phyloP scores from a whole-genome alignment of 2,797 vertebrate genomes.

The Arnoldichthys spilopterus region DNA sequence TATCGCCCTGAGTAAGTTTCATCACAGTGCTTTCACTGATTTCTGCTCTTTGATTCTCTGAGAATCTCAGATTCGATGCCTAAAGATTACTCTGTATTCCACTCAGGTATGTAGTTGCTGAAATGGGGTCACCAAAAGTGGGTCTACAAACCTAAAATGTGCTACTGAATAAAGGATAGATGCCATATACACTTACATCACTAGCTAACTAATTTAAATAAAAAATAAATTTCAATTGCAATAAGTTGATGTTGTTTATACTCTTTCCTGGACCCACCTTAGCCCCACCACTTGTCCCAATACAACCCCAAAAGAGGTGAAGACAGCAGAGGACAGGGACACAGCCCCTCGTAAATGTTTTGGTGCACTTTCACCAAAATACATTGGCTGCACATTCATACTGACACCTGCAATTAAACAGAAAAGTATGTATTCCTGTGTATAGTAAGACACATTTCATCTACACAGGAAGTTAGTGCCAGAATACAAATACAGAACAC shows the following conservation, averaged over 20 bases:
- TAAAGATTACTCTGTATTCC: too few relatives aligned
- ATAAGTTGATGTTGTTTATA: not conserved
- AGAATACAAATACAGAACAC: not conserved
- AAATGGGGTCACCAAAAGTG: too few relatives aligned
- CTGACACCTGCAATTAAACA: constrained; percentile 81
- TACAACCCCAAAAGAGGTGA: constrained; percentile 86
- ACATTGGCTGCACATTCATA: constrained; percentile 95
- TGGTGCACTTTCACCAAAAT: constrained; percentile 90
- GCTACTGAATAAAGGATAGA: too few relatives aligned
- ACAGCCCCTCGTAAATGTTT: constrained; percentile 86
- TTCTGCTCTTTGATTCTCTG: not conserved
- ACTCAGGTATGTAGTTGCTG: too few relatives aligned
- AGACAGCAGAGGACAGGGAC: constrained; percentile 86
- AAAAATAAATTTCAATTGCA: too few relatives aligned
- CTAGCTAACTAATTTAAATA: too few relatives aligned
- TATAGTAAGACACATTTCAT: not conserved
- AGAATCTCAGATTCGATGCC: not conserved
- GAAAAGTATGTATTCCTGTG: not conserved
- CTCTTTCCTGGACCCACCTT: constrained; percentile 72
- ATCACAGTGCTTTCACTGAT: not conserved
- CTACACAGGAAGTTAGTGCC: too few relatives aligned
- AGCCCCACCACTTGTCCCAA: constrained; percentile 88
- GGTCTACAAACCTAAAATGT: too few relatives aligned
- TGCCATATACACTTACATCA: too few relatives aligned
- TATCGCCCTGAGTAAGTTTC: not conserved